phyloP scores from a whole-genome alignment of 2,888 invertebrate genomes.

The Agriopis aurantiaria region DNA sequence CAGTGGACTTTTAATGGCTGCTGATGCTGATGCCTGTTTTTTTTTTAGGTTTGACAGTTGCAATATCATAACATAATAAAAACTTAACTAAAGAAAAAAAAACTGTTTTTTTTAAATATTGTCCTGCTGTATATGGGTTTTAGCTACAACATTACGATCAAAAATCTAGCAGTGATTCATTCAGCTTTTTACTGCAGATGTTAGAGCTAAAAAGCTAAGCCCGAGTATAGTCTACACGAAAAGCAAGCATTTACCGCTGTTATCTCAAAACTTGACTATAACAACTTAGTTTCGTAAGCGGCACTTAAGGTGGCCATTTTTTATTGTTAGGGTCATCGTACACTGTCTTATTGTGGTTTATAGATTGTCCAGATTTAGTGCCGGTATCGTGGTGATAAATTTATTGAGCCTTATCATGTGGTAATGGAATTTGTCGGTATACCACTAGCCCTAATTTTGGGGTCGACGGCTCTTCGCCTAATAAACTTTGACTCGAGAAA shows the following conservation, averaged over 20 bases:
- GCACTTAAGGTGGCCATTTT: constrained; percentile 72
- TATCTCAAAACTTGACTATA: constrained; percentile 36
- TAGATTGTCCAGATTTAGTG: constrained; percentile 53
- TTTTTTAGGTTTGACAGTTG: too few species aligned
- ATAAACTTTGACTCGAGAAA: constrained; percentile 23
- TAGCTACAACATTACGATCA: too few species aligned
- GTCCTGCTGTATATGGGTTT: too few species aligned
- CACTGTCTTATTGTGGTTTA: constrained; percentile 64
- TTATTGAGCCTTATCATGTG: constrained; percentile 77
- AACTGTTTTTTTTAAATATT: too few species aligned
- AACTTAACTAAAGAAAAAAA: too few species aligned
- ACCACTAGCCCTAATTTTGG: constrained; percentile 33
- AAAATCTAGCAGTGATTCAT: too few species aligned
- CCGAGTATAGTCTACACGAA: too few species aligned
- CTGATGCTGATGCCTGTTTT: too few species aligned
- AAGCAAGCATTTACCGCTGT: constrained; percentile 11
- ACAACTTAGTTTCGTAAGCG: constrained; percentile 69
- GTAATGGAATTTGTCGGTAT: constrained; percentile 66
- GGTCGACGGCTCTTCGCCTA: constrained; percentile 32
- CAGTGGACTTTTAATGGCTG: too few species aligned
- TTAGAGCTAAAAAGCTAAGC: too few species aligned
- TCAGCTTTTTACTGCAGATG: too few species aligned
- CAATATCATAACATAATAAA: too few species aligned
- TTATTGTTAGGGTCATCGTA: constrained; percentile 79
- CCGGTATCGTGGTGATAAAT: constrained; percentile 75